Evolutionary conservation across 2,888 invertebrate genomes (phyloP).

Genomic region (Andrena haemorrhoa): DNA sequence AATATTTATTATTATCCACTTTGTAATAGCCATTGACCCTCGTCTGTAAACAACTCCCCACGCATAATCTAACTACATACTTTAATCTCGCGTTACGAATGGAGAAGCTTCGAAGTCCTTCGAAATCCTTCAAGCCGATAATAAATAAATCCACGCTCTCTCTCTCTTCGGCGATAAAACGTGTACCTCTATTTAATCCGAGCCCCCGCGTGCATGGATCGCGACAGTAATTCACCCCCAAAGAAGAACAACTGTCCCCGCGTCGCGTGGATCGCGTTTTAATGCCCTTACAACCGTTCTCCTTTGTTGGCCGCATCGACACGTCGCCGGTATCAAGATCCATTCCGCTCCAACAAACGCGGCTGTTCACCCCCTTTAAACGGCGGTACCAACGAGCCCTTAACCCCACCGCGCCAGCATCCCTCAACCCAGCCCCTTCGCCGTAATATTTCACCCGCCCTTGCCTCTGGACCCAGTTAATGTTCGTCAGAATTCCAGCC

Average conservation of each 20-base stretch:
- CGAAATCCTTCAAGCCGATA: not conserved
- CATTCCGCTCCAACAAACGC: slow-evolving; percentile 54
- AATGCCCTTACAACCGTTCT: slow-evolving; percentile 43
- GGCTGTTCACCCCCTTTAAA: slow-evolving; percentile 53
- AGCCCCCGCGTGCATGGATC: slow-evolving; percentile 36
- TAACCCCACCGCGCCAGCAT: slow-evolving; percentile 28
- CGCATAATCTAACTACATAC: not conserved
- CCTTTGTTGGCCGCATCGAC: slow-evolving; percentile 57
- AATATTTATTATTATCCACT: too few species aligned
- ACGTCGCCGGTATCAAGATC: slow-evolving; percentile 67
- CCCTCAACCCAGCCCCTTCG: slow-evolving; percentile 34
- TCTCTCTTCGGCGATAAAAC: not conserved
- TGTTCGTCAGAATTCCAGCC: slow-evolving; percentile 49
- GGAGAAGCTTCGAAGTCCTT: not conserved
- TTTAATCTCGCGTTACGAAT: not conserved
- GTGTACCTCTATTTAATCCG: slow-evolving; percentile 36
- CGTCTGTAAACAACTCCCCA: not conserved
- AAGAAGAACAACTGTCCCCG: slow-evolving; percentile 27
- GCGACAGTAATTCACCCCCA: slow-evolving; percentile 46
- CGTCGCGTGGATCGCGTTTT: slow-evolving; percentile 47
- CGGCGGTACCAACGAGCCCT: slow-evolving; percentile 32
- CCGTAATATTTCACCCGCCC: slow-evolving; percentile 66
- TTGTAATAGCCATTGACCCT: not conserved
- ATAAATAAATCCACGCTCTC: not conserved
- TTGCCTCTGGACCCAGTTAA: slow-evolving; percentile 46